Base-by-base conservation (phyloP, 2,888 invertebrate genomes). In the Spilarctia lutea region DNA sequence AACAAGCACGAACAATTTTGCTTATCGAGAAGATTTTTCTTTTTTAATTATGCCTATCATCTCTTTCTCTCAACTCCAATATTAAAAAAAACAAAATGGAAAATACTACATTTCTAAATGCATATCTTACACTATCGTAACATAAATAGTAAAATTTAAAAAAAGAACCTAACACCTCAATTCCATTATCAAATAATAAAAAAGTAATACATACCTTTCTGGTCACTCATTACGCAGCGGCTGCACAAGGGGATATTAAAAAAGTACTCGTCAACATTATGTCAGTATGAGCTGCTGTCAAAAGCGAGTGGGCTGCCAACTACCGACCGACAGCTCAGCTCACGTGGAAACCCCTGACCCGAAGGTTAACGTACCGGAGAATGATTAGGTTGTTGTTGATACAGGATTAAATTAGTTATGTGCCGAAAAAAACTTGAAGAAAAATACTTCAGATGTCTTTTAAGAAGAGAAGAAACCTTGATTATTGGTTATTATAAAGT, bases 251-350 rank as follows among this genome's bases (percentile, higher is more conserved):
- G 85, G 84, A 87, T 88, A 89, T 88, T 91, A 92, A 93, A 92
- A 91, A 90, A 87, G 86, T 87, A 91, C 91, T 90, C 91, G 89
- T 91, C 92, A 92, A 91, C 91, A 91, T 93, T 92, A 93, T 91
- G 94, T 94, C 94, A 83, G 90, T 88, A 91, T 92, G 93, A 92
- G 84, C 87, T 88, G 91, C 93, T 93, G 95, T 94, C 94, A 91
- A 88, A 87, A 88, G 83, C 87, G 89, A 91, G 91, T 87, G 89
- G 86, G 77, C 81, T 87, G 84, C 86, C 83, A 91, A 93, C 94
- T 94, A 93, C 94, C 89, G 93, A 89, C 91, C 88, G 86, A 86
- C 83, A 75, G 81, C 83, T 78, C 76, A 85, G 82, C 85, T 83
- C 83, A 83, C 79, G 83, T 83, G 81, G 85, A 77, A 72, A 80